Evolutionary conservation across 2,113 vertebrate genomes (phyloP).

Genomic region (Cariama cristata): DNA sequence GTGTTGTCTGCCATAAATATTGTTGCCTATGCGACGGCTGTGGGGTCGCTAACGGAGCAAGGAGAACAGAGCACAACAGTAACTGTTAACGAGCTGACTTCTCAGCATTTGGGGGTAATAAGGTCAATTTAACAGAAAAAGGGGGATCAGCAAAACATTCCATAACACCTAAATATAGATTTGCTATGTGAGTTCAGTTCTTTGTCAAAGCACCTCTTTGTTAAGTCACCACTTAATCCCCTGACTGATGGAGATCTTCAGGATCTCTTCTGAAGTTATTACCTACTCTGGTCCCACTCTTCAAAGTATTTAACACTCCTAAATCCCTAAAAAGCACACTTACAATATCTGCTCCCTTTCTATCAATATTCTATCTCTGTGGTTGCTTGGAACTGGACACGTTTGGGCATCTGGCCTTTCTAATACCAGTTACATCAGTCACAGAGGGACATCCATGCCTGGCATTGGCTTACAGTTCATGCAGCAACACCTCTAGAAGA

Average conservation of each 20-base stretch:
- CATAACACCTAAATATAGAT: neutral
- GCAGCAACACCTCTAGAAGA: neutral
- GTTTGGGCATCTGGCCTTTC: neutral
- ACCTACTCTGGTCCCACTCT: neutral
- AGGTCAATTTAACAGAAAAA: neutral
- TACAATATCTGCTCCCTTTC: neutral
- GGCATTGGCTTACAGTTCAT: neutral
- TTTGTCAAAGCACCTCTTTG: neutral
- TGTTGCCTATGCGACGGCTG: neutral
- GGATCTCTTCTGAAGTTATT: neutral
- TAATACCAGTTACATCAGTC: neutral
- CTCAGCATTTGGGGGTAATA: neutral
- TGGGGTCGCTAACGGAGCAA: fast-evolving
- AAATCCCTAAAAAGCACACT: neutral
- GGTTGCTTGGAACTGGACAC: neutral
- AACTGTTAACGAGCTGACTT: neutral
- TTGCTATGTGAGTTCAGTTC: neutral
- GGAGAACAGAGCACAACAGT: neutral
- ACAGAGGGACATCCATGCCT: neutral
- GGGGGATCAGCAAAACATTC: neutral
- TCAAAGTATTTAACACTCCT: neutral
- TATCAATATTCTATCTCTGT: neutral
- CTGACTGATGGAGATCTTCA: neutral
- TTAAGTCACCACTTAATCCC: neutral
- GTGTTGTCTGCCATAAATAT: neutral